Evolutionary conservation across 2,888 invertebrate genomes (phyloP), one percentile per base, ranked within the genome.

Genomic region (Drosophila barbarae): DNA sequence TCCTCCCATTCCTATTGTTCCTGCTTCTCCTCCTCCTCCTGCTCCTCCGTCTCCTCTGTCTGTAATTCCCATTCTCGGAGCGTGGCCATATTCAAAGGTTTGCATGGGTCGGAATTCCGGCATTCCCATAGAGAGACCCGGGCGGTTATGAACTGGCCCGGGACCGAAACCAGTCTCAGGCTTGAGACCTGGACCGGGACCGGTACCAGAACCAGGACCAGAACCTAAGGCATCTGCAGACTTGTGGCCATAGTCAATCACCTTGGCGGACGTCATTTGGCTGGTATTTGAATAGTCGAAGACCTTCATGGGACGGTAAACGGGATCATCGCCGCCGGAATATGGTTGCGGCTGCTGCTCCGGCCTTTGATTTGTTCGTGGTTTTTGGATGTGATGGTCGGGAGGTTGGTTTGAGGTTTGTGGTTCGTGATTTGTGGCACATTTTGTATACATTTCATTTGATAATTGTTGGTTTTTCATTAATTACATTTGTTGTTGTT

Each of bases 161-260:
- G 49, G 12, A 12, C 28, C 28, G 1, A 12, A 12, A 44, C 2
- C 12, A 10, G 15, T 2, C 26, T 12, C 8, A 13, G 6, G 13
- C 2, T 26, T n/a, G 2, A 2, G 10, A 15, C 8, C 65, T 13
- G 39, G 39, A 36, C 8, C 65, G 13, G 39, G 39, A 36, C 64
- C 41, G 87, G 6, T 3, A 9, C 30, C 12, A 0, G 26, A 0
- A 7, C 10, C 28, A 1, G 15, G 42, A 18, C 30, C 30, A 8
- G 44, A 4, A 6, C 46, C 18, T 8, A 15, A 12, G 23, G n/a
- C 50, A 42, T 36, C 59, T 49, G 73, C 69, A 5, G 81, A 90
- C 86, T 92, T 93, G 88, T 94, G 94, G 61, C 93, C 93, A 90
- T 94, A 94, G 89, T 94, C 94, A 77, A 94, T 92, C 72, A 94